A percentile compares a stretch with the other conserved stretches of the same genome.
These are phyloP conservation scores for Ernsta delagoae DNA, from an alignment of 2,888 invertebrate species.

Conservation along the genomic window DNA sequence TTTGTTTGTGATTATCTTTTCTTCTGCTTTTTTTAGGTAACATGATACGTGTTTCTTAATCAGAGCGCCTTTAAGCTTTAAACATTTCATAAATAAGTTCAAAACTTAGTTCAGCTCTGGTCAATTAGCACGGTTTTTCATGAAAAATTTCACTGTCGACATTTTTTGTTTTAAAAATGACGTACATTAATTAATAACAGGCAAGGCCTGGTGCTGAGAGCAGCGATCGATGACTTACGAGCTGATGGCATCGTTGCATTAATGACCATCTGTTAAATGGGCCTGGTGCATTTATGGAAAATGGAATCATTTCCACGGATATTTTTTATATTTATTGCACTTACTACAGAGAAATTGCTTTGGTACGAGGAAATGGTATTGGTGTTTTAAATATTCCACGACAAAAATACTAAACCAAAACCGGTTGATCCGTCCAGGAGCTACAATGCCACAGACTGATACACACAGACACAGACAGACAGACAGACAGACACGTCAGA, in stretches of 20 bases:
- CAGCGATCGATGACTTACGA: constrained; percentile 15
- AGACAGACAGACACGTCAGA: too few species aligned
- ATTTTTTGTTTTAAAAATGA: background rate
- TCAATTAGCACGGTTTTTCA: background rate
- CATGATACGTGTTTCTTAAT: too few species aligned
- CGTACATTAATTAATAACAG: constrained; percentile 10
- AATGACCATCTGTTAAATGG: constrained; percentile 29
- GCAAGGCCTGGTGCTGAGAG: background rate
- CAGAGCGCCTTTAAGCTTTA: too few species aligned
- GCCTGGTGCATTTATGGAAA: constrained; percentile 8
- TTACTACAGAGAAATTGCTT: background rate
- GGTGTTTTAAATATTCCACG: too few species aligned
- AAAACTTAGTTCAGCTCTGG: too few species aligned
- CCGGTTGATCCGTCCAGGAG: too few species aligned
- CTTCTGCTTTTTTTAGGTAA: too few species aligned
- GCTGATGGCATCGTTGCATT: constrained; percentile 9
- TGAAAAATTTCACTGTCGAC: background rate
- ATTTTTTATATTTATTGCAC: background rate
- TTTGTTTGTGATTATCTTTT: too few species aligned
- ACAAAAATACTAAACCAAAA: too few species aligned
- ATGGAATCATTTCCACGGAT: background rate
- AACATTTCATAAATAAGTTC: too few species aligned
- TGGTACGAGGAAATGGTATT: background rate
- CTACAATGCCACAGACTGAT: too few species aligned
- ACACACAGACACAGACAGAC: too few species aligned